Evolutionary conservation across 1,140 invertebrate genomes (phyloP), one percentile per base, ranked within the genome.

Genomic region (Panagrolaimus sp.): DNA sequence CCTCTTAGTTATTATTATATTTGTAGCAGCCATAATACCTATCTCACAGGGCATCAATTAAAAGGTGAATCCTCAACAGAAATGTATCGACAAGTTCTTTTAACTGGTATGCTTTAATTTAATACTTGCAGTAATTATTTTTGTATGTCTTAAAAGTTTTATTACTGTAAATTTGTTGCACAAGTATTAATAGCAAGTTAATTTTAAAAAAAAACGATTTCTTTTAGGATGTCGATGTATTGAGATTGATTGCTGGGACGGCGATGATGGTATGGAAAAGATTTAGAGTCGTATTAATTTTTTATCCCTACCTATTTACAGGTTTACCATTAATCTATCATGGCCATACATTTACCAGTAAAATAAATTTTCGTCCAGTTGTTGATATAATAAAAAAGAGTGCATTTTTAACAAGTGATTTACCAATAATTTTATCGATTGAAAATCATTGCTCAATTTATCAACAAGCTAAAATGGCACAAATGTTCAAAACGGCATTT

Each of bases 1-100:
- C 91, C 93, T 0, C 84, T 96, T 66, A 92, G 92, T 38, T 90
- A 94, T 81, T 97, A 96, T 84, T 96, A 92, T 85, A 92, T 96
- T 63, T 91, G 92, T 0, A 93, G 92, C 44, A 95, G 92, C 38
- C 93, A 97, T 84, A 97, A 97, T 82, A 96, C 93, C 1, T 97
- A 96, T 84, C 86, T 97, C n/a, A 96, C 92, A 0, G 92, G 92
- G 0, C 92, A 96, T 85, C 93, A 96, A 84, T 85, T 96, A 16
- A 95, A 93, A 84, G 92, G 87, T 7, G 85, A 84, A 61, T 83
- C 91, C 0, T 94, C 92, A 0, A 91, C 93, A 1, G 93, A 96
- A 81, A 86, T 96, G 1, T 97, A 97, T 80, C 92, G 92, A 80
- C 92, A 95, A 88, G 92, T 67, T 57, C 67, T n/a, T 9, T 64